Evolutionary conservation across 2,888 invertebrate species (phyloP).

Genomic region (Cheilosia pagana): DNA sequence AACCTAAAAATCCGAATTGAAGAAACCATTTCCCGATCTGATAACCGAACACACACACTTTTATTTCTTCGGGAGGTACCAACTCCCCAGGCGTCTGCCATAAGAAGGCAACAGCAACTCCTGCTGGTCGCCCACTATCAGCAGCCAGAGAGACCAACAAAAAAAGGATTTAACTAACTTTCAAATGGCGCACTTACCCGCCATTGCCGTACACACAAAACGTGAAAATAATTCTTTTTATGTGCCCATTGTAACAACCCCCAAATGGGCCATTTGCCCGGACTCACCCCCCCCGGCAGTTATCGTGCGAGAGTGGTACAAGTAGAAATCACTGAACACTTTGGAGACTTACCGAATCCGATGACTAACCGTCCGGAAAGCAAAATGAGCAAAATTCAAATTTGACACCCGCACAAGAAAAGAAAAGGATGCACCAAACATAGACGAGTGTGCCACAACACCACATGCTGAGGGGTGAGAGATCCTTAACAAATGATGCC

Average conservation of each 20-base stretch:
- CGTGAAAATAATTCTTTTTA: constrained; percentile 83
- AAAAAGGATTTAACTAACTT: constrained; percentile 75
- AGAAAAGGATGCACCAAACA: constrained; percentile 63
- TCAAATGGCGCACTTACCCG: constrained; percentile 73
- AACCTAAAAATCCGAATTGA: constrained; percentile 47
- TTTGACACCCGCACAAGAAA: constrained; percentile 46
- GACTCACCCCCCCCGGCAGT: constrained; percentile 78
- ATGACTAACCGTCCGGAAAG: constrained; percentile 74
- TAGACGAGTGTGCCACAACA: neutral
- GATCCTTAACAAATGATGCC: constrained; percentile 46
- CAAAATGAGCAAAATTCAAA: constrained; percentile 73
- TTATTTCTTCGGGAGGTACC: constrained; percentile 43
- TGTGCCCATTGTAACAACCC: constrained; percentile 83
- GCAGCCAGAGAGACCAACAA: constrained; percentile 51
- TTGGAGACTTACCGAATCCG: constrained; percentile 61
- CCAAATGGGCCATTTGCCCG: constrained; percentile 84
- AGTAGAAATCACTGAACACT: constrained; percentile 83
- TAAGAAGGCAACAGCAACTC: constrained; percentile 27
- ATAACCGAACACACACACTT: constrained; percentile 48
- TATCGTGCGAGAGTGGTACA: constrained; percentile 47
- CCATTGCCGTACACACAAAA: constrained; percentile 78
- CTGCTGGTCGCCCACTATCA: constrained; percentile 26
- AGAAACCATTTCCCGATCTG: constrained; percentile 52
- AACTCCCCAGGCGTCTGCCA: constrained; percentile 62
- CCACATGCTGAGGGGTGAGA: constrained; percentile 44